Evolutionary conservation across 1,140 invertebrate species (phyloP).

Genomic region (Sipha flava): DNA sequence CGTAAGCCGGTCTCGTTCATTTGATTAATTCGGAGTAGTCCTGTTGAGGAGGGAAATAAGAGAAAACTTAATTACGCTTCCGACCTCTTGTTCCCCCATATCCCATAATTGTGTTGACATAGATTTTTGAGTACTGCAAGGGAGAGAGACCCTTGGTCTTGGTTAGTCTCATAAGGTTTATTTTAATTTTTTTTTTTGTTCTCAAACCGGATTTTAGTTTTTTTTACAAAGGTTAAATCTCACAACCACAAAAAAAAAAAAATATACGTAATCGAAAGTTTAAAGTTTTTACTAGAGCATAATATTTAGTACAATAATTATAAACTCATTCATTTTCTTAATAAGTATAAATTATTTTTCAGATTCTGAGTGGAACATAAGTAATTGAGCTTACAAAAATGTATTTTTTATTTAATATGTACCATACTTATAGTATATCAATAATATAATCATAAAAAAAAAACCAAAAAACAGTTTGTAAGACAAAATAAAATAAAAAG

Average conservation of each 20-base stretch:
- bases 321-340: too few species aligned
- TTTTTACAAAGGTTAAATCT: background rate
- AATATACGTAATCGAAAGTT: background rate
- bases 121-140: background rate
- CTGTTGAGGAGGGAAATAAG: background rate
- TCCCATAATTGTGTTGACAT: background rate
- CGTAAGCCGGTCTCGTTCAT: background rate
- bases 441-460: too few species aligned
- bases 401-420: too few species aligned
- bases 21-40: background rate
- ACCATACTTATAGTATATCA: too few species aligned
- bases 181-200: background rate
- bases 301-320: background rate
- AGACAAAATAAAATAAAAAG: too few species aligned
- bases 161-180: background rate
- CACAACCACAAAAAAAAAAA: background rate
- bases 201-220: background rate
- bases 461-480: too few species aligned
- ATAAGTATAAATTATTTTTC: too few species aligned
- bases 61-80: background rate
- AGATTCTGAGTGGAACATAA: too few species aligned
- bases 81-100: background rate
- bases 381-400: too few species aligned
- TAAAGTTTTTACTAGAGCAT: background rate
- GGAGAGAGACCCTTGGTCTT: background rate